A percentile compares a stretch with the other conserved stretches of the same genome.
Conservation (phyloP, 2,888 invertebrate genomes). For the Linyphia triangularis region DNA sequence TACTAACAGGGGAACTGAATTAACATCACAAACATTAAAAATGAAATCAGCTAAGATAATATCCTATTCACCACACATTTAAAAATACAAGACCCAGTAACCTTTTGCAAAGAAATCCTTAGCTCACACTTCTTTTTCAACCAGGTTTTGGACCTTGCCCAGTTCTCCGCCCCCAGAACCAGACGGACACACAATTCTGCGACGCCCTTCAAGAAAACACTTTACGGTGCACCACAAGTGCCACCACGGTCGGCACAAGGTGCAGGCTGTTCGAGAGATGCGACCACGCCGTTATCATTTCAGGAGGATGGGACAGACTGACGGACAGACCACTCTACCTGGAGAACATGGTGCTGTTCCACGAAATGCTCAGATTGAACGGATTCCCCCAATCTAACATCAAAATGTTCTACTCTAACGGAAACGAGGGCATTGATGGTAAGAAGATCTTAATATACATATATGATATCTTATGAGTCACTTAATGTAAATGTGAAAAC, state of each 20-base stretch:
- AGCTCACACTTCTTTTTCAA: conserved; percentile 48
- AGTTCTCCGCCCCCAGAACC: conserved; percentile 78
- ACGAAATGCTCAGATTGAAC: conserved; percentile 80
- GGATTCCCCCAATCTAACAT: conserved; percentile 81
- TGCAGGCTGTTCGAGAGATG: conserved; percentile 82
- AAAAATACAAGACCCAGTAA: too few relatives aligned
- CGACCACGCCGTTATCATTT: conserved; percentile 82
- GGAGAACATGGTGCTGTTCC: conserved; percentile 79
- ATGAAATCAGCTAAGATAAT: too few relatives aligned
- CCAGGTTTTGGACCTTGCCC: conserved; percentile 80
- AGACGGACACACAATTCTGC: conserved; percentile 80
- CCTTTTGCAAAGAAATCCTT: too few relatives aligned
- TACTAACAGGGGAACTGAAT: too few relatives aligned
- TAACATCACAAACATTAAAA: too few relatives aligned
- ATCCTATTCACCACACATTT: too few relatives aligned
- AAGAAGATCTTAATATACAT: too few relatives aligned
- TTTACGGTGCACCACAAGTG: conserved; percentile 80
- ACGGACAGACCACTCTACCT: conserved; percentile 79
- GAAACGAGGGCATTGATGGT: conserved; percentile 77
- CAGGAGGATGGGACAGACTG: conserved; percentile 82
- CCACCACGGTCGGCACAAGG: conserved; percentile 79
- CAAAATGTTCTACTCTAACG: conserved; percentile 82
- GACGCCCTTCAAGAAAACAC: conserved; percentile 81
- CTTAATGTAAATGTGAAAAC: too few relatives aligned
- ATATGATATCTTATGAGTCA: too few relatives aligned